Conservation (phyloP, 2,113 vertebrate genomes). For the Campylorhamphus procurvoides region DNA sequence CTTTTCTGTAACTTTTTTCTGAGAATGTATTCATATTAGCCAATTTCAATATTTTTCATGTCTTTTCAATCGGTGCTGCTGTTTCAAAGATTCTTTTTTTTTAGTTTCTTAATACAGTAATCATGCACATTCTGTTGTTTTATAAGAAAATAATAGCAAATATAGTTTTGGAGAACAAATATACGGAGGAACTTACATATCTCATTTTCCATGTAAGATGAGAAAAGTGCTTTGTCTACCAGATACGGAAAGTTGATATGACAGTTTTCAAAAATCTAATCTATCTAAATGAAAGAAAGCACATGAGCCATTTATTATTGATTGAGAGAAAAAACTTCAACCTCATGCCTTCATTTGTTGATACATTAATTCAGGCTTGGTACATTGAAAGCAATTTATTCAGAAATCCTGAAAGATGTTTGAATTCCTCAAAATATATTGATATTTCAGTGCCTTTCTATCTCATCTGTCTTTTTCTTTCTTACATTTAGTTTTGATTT, state of each 20-base stretch:
- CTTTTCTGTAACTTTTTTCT: background rate
- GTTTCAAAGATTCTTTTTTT: background rate
- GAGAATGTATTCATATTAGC: background rate
- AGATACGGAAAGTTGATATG: background rate
- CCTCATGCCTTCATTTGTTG: background rate
- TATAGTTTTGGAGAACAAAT: background rate
- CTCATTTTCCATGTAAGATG: background rate
- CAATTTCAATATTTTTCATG: background rate
- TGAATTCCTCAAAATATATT: background rate
- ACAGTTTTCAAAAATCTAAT: background rate
- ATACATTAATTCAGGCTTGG: background rate
- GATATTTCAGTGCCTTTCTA: background rate
- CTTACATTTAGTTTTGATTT: background rate
- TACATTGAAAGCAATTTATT: background rate
- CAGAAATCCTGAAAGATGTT: background rate
- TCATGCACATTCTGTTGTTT: background rate
- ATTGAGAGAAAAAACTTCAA: background rate
- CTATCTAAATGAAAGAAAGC: background rate
- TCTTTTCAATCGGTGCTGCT: background rate
- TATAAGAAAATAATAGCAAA: background rate
- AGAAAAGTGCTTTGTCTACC: background rate
- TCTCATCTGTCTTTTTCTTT: background rate
- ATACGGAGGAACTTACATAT: background rate
- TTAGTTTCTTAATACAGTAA: background rate
- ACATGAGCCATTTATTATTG: background rate